Conservation (phyloP, 2,797 vertebrate genomes). For the Macropodus opercularis region DNA sequence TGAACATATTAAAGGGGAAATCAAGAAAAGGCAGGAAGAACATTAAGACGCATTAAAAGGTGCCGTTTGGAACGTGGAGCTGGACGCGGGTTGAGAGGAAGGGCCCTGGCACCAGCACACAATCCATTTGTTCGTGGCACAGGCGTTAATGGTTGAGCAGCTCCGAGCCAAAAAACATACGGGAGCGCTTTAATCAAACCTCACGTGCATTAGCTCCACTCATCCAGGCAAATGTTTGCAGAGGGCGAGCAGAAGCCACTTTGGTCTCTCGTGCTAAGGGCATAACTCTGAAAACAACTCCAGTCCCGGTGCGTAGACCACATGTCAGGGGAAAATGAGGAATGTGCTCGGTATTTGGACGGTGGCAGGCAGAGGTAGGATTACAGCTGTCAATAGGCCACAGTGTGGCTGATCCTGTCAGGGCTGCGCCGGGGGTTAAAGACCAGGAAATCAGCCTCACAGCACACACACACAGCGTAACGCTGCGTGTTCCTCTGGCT, state of each 20-base stretch:
- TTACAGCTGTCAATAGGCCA: constrained; percentile 73
- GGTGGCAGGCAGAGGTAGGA: constrained; percentile 63
- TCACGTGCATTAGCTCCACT: constrained; percentile 60
- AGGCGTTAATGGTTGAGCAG: constrained; percentile 64
- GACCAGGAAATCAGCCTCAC: constrained; percentile 67
- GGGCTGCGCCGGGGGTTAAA: constrained; percentile 66
- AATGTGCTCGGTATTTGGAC: constrained; percentile 59
- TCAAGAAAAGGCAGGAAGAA: constrained; percentile 44
- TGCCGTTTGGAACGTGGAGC: constrained; percentile 24
- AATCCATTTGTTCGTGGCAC: constrained; percentile 74
- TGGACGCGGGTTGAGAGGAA: constrained; percentile 55
- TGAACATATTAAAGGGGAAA: constrained; percentile 41
- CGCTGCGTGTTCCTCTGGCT: constrained; percentile 52
- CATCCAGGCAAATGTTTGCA: constrained; percentile 51
- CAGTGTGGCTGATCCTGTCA: constrained; percentile 77
- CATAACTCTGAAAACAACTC: constrained; percentile 55
- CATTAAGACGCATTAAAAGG: constrained; percentile 51
- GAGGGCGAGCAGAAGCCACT: constrained; percentile 25
- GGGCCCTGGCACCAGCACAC: constrained; percentile 55
- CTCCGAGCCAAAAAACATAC: constrained; percentile 70
- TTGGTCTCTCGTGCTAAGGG: constrained; percentile 9
- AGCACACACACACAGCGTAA: constrained; percentile 38
- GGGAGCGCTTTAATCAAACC: constrained; percentile 78
- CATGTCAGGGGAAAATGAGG: constrained; percentile 57
- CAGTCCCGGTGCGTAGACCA: constrained; percentile 43